A percentile compares a stretch with the other conserved stretches of the same genome.
These are phyloP conservation scores for Aphodius granarius DNA, from an alignment of 2,888 invertebrate genomes.

Conservation along the genomic window DNA sequence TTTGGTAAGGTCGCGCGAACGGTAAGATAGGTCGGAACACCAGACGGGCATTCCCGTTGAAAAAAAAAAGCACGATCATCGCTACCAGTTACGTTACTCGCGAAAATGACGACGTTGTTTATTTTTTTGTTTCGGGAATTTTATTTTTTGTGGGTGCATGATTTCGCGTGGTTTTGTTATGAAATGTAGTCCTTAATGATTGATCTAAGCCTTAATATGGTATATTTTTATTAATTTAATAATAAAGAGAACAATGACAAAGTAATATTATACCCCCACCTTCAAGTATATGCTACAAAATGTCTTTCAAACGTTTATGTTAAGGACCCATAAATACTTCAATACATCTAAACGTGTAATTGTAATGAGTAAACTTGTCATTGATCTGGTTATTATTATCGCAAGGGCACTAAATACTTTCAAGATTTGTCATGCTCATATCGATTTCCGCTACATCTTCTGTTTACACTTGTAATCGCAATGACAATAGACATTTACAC, in stretches of 20 bases:
- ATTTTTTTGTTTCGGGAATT: not conserved
- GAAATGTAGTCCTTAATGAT: too few species aligned
- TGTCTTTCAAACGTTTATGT: too few species aligned
- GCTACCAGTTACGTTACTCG: not conserved
- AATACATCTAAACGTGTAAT: not conserved
- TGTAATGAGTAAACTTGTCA: not conserved
- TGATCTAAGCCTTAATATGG: too few species aligned
- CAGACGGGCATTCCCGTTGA: not conserved
- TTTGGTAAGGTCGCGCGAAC: slow-evolving; percentile 27
- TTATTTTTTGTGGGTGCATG: not conserved
- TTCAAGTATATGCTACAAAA: too few species aligned
- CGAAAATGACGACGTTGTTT: not conserved
- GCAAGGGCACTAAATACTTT: not conserved
- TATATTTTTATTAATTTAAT: too few species aligned
- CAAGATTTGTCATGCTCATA: not conserved
- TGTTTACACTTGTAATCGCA: not conserved
- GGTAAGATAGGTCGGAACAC: slow-evolving; percentile 25
- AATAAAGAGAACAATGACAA: too few species aligned
- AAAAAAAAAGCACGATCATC: not conserved
- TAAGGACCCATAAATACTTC: too few species aligned
- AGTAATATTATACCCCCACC: too few species aligned
- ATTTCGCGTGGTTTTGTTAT: not conserved
- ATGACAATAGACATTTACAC: not conserved
- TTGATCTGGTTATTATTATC: not conserved
- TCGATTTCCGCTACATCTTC: not conserved